Evolutionary conservation across 2,797 vertebrate genomes (phyloP).

Genomic region (Acomys russatus): DNA sequence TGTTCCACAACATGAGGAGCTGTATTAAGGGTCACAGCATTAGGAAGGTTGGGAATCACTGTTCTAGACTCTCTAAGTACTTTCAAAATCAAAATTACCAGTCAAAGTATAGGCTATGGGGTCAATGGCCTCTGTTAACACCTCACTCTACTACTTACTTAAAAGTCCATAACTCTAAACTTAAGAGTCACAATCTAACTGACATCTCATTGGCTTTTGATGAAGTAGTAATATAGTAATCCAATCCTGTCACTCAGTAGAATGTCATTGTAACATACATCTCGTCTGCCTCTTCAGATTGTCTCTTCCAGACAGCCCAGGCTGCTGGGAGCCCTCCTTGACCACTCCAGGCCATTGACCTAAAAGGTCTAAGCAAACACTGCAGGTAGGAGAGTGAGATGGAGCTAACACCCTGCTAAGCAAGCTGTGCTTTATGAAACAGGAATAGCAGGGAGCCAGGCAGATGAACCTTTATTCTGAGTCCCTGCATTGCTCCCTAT

Average conservation of each 20-base stretch:
- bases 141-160: not conserved
- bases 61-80: not conserved
- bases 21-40: not conserved
- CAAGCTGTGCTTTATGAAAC: not conserved
- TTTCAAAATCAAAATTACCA: constrained; percentile 22
- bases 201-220: not conserved
- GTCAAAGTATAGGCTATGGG: not conserved
- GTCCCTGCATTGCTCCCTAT: not conserved
- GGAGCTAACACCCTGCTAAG: too few relatives aligned
- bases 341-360: not conserved
- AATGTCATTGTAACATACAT: not conserved
- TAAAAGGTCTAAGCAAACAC: not conserved
- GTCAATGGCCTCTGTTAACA: not conserved
- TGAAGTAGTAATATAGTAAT: not conserved
- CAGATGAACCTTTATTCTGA: not conserved
- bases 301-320: not conserved
- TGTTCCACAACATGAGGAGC: not conserved
- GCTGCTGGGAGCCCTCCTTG: not conserved
- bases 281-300: not conserved
- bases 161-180: not conserved
- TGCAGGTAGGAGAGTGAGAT: not conserved
- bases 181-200: not conserved
- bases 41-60: not conserved
- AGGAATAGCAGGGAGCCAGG: not conserved
- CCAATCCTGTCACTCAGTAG: not conserved